Base-by-base conservation (phyloP, 2,797 vertebrate genomes). In the Melanotaenia trifasciata region DNA sequence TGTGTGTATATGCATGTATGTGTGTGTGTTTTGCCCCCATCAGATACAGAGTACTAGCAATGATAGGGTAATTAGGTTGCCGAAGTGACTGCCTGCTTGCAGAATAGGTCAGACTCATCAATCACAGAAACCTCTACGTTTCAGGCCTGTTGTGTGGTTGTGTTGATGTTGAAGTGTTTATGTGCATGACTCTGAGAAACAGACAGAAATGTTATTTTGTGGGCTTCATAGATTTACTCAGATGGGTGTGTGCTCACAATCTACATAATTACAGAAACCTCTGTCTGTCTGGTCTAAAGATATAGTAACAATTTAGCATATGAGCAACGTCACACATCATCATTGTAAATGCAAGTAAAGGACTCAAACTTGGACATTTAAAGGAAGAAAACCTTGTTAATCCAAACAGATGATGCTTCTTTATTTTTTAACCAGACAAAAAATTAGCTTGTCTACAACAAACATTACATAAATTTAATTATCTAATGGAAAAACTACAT, bases 51-150 rank as follows among this genome's bases (percentile, higher is more conserved):
- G 64, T 67, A 58, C 70, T 78, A 64, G 80, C 77, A 81, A 86
- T 87, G 76, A 91, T 72, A 72, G 83, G 79, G 81, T 90, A 82
- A 91, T 92, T 78, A 86, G 76, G 81, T 83, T 90, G 86, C 74
- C 57, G 62, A 81, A 76, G 84, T 84, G 82, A 77, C 85, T 71
- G 69, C 70, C 73, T 79, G 79, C 74, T 83, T 35, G 35, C 61
- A 67, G 88, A 86, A 85, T 84, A 86, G 89, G 90, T 90, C 83
- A 76, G 76, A 76, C 70, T 74, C 84, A 88, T 90, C 83, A 83
- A 84, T 89, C 90, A 87, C 50, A 43, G 70, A 30, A 76, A 61
- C 58, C 59, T 85, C 74, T 72, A 80, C 76, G 62, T 77, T 36
- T 59, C 67, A 38, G 70, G 64, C 65, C 74, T 74, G 78, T 54